These are phyloP conservation scores for Andrena flavipes DNA, from an alignment of 2,888 invertebrate species.

Conservation along the genomic window DNA sequence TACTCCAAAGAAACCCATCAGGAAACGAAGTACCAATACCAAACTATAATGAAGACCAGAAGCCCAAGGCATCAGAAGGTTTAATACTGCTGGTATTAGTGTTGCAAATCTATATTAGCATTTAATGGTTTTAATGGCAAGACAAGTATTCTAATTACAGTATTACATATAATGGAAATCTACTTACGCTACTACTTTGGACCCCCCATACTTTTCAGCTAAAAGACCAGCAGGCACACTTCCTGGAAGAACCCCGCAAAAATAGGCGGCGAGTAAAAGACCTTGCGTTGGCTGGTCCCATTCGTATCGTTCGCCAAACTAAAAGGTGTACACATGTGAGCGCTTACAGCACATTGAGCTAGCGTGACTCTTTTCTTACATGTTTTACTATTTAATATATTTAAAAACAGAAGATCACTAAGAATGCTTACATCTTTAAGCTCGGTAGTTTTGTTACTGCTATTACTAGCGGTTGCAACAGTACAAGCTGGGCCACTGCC, in stretches of 20 bases:
- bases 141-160: background rate
- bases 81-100: slow-evolving; percentile 81
- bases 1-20: slow-evolving; percentile 83
- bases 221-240: slow-evolving; percentile 81
- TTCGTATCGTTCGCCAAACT: slow-evolving; percentile 80
- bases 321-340: slow-evolving; percentile 14
- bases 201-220: slow-evolving; percentile 82
- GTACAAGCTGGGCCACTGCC: slow-evolving; percentile 62
- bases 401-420: slow-evolving; percentile 5
- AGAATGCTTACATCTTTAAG: slow-evolving; percentile 72
- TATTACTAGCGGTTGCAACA: slow-evolving; percentile 2
- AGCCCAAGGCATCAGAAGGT: slow-evolving; percentile 82
- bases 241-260: slow-evolving; percentile 80
- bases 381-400: background rate
- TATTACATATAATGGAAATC: background rate
- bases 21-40: slow-evolving; percentile 79
- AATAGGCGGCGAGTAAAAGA: slow-evolving; percentile 78
- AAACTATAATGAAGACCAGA: slow-evolving; percentile 76
- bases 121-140: slow-evolving; percentile 18
- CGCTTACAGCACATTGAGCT: background rate
- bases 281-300: slow-evolving; percentile 81
- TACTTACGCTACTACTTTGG: slow-evolving; percentile 82
- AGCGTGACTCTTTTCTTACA: background rate
- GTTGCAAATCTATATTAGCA: slow-evolving; percentile 79
- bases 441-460: slow-evolving; percentile 38